Evolutionary conservation across 2,113 vertebrate genomes (phyloP).

Genomic region (Neotragus moschatus): DNA sequence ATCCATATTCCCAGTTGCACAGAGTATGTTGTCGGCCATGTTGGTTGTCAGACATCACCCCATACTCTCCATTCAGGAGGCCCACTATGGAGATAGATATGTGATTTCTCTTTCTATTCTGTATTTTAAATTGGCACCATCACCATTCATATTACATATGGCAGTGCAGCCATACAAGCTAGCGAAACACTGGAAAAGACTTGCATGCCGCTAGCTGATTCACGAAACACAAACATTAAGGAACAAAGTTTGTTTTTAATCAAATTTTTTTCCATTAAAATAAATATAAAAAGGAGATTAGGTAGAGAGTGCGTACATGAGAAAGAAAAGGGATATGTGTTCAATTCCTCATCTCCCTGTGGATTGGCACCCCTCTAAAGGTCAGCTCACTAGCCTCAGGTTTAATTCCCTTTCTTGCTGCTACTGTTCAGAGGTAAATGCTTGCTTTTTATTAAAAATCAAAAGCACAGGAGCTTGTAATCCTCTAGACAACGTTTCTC

Average conservation of each 20-base stretch:
- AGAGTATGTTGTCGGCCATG: background rate
- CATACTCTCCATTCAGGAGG: conserved; percentile 60
- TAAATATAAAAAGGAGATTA: conserved; percentile 34
- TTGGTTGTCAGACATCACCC: conserved; percentile 46
- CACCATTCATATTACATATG: conserved; percentile 17
- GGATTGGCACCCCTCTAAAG: conserved; percentile 73
- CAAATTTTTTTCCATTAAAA: conserved; percentile 27
- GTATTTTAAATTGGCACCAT: conserved; percentile 1
- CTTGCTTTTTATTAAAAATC: conserved; percentile 85
- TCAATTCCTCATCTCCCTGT: conserved; percentile 64
- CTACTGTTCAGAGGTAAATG: conserved; percentile 83
- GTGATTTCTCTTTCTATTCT: conserved; percentile 58
- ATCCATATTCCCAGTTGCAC: background rate
- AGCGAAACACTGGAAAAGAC: conserved; percentile 32
- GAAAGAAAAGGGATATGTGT: conserved; percentile 21
- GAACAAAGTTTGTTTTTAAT: background rate
- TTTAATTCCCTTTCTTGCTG: conserved; percentile 82
- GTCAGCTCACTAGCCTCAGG: conserved; percentile 78
- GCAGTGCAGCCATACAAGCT: conserved; percentile 63
- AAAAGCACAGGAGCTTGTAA: conserved; percentile 81
- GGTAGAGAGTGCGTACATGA: background rate
- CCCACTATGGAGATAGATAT: conserved; percentile 52
- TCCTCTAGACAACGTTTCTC: conserved; percentile 74
- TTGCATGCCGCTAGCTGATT: background rate
- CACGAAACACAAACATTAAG: conserved; percentile 7